Percentiles rank a stretch among this genome's conserved stretches.
Conservation (phyloP, 2,113 vertebrate species). For the Tetrao urogallus region DNA sequence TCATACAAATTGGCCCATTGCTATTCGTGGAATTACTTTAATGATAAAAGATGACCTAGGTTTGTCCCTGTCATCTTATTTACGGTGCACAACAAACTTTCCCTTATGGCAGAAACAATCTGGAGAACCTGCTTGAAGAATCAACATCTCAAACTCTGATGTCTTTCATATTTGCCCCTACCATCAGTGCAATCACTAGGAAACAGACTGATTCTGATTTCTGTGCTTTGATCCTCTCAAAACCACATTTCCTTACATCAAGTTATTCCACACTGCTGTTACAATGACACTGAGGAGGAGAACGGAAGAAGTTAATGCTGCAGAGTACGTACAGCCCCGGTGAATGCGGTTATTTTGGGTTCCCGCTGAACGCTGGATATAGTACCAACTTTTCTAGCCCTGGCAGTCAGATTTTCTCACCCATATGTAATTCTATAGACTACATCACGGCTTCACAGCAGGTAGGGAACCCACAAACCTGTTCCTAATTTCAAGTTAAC, state of each 20-base stretch:
- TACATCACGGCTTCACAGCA: slow-evolving; percentile 75
- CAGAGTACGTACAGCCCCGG: background rate
- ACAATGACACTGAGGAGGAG: background rate
- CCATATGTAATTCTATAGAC: slow-evolving; percentile 67
- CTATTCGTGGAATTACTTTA: slow-evolving; percentile 1
- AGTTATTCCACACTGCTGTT: slow-evolving; percentile 1
- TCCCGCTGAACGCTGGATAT: background rate
- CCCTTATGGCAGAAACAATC: slow-evolving; percentile 12
- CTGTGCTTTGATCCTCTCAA: slow-evolving; percentile 19
- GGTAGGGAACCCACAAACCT: slow-evolving; percentile 74
- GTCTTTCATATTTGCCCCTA: slow-evolving; percentile 33
- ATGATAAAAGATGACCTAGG: background rate
- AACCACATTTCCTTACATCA: background rate
- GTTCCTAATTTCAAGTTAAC: slow-evolving; percentile 76
- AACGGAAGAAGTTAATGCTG: slow-evolving; percentile 8
- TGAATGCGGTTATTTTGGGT: background rate
- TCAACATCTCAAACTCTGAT: background rate
- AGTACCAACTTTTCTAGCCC: background rate
- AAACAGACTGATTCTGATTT: slow-evolving; percentile 5
- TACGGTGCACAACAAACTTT: background rate
- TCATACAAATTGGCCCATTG: background rate
- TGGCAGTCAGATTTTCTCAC: slow-evolving; percentile 52
- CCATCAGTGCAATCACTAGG: background rate
- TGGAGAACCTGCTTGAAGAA: slow-evolving; percentile 11
- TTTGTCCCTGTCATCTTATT: background rate